Base-by-base conservation (phyloP, 2,888 invertebrate species). In the Chromoteleia sp. region DNA sequence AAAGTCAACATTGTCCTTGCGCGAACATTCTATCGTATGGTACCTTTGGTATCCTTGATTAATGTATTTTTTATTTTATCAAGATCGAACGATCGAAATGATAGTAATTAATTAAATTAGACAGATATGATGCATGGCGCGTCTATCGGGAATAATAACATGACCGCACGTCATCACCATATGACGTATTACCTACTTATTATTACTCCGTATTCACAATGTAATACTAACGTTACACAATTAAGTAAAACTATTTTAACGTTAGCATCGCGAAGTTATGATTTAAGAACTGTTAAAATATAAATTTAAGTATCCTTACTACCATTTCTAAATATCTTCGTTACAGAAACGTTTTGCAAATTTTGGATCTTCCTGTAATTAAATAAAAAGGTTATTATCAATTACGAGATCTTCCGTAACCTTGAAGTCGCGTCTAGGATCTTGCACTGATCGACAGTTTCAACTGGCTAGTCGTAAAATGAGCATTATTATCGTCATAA, bases 61-160 rank as follows among this genome's bases (percentile, higher is more conserved):
- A 15, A 30, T 52, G 5, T n/a, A 30, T 29, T 52, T 29, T 30
- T 52, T 52, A 30, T 52, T 29, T 29, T 52, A 52, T 30, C 52
- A 7, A 30, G 15, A 52, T 15, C 29, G 15, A 30, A 1, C 52
- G 30, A n/a, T 21, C 30, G 15, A 30, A 30, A 52, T 52, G 14
- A 30, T 52, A 52, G 30, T 52, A 7, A 30, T 52, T 52, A 52
- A 52, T 52, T 29, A 50, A 52, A 52, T 52, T 52, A 52, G 30
- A 52, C 52, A 30, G 52, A 52, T 52, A 52, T 50, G 50, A 50
- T 50, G 25, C 50, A 50, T 25, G 6, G 3, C 50, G n/a, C 25
- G 15, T 52, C 15, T 52, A 52, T 29, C 30, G 30, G 19, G 10
- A 36, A 54, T 54, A 54, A 54, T 36, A 33, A 36, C 36, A 36